phyloP scores from a whole-genome alignment of 2,888 invertebrate species.

The Hyposoter dolosus region DNA sequence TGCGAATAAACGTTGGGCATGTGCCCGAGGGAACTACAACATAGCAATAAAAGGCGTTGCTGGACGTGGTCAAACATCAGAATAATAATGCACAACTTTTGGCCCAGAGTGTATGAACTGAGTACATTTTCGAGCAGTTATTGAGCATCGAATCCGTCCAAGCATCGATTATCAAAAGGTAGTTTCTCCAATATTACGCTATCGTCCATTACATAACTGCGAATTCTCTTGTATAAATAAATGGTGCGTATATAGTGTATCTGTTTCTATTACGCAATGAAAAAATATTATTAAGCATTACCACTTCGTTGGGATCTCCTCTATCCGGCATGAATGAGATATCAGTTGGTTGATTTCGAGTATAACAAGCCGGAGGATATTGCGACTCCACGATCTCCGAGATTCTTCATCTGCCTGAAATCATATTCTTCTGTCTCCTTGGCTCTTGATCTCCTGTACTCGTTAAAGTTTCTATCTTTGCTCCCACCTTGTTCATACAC shows the following conservation, averaged over 20 bases:
- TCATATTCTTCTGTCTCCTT: slow-evolving; percentile 1
- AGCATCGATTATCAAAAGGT: too few species aligned
- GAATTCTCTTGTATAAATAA: too few species aligned
- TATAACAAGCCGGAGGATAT: slow-evolving; percentile 56
- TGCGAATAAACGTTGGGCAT: too few species aligned
- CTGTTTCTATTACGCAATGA: not conserved
- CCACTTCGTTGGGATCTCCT: slow-evolving; percentile 42
- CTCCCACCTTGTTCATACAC: not conserved
- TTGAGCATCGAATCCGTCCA: too few species aligned
- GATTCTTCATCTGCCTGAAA: slow-evolving; percentile 52
- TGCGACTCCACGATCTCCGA: slow-evolving; percentile 59
- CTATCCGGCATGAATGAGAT: slow-evolving; percentile 65
- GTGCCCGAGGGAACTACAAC: too few species aligned
- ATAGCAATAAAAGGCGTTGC: too few species aligned
- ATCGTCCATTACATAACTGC: too few species aligned
- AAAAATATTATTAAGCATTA: slow-evolving; percentile 17
- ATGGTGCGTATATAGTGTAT: not conserved
- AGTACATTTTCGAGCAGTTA: too few species aligned
- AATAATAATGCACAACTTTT: too few species aligned
- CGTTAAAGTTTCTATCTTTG: not conserved
- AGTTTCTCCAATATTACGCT: too few species aligned
- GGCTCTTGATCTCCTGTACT: not conserved
- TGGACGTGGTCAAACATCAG: too few species aligned
- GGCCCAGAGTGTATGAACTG: too few species aligned
- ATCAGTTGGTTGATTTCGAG: slow-evolving; percentile 55